Conservation (phyloP, 2,888 invertebrate species). For the Lasioglossum calceatum region DNA sequence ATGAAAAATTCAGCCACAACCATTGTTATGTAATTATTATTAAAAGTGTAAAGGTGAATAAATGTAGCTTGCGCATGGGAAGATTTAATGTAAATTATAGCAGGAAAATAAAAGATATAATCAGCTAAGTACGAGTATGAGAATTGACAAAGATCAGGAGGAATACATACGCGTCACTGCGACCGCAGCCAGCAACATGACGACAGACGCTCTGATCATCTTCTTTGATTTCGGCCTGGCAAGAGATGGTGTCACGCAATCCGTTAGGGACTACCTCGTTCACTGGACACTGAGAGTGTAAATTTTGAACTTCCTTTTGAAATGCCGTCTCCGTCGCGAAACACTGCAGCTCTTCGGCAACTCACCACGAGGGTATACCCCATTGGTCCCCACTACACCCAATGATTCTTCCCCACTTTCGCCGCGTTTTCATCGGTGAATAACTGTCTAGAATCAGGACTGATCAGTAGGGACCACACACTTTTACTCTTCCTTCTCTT, state of each 20-base stretch:
- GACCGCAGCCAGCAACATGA: slow-evolving; percentile 69
- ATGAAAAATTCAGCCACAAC: neutral
- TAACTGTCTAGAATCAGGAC: slow-evolving; percentile 69
- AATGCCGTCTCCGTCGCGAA: slow-evolving; percentile 77
- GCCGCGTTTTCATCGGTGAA: slow-evolving; percentile 74
- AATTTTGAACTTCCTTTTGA: slow-evolving; percentile 76
- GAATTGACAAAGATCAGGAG: neutral
- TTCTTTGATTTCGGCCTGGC: slow-evolving; percentile 17
- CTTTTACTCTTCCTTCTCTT: slow-evolving; percentile 59
- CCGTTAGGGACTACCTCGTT: slow-evolving; percentile 4
- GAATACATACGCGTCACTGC: slow-evolving; percentile 77
- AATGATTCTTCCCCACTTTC: slow-evolving; percentile 81
- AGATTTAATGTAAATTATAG: neutral
- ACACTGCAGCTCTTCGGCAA: slow-evolving; percentile 78
- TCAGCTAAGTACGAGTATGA: neutral
- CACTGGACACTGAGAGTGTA: slow-evolving; percentile 52
- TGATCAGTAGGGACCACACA: slow-evolving; percentile 51
- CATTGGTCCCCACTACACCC: slow-evolving; percentile 78
- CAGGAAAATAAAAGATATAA: neutral
- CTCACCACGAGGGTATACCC: slow-evolving; percentile 80
- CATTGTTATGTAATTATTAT: too few relatives aligned
- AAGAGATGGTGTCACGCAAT: slow-evolving; percentile 16
- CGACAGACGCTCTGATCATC: slow-evolving; percentile 74
- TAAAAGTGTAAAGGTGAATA: neutral
- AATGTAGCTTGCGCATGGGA: neutral